Percentiles rank a stretch among this genome's conserved stretches.
Conservation (phyloP, 1,140 invertebrate genomes). For the Drosophila leontia region DNA sequence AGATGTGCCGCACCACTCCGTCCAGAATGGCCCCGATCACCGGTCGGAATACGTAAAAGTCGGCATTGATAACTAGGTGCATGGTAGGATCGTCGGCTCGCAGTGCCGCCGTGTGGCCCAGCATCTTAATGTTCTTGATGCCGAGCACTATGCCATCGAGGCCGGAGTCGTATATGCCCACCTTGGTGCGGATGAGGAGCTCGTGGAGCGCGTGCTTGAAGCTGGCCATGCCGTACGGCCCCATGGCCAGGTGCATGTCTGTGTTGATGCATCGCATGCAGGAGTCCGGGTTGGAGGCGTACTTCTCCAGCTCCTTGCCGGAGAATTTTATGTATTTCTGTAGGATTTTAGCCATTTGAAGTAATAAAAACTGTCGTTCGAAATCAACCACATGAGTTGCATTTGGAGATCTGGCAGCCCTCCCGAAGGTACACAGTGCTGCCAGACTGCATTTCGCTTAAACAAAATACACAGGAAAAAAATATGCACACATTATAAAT, state of each 20-base stretch:
- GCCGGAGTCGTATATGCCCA: slow-evolving; percentile 84
- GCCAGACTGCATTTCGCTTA: too few relatives aligned
- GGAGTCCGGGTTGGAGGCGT: slow-evolving; percentile 85
- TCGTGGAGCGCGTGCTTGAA: slow-evolving; percentile 85
- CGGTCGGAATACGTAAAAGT: slow-evolving; percentile 88
- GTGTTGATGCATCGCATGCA: slow-evolving; percentile 85
- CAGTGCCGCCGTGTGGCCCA: slow-evolving; percentile 84
- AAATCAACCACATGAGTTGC: slow-evolving; percentile 61
- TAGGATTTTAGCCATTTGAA: slow-evolving; percentile 75
- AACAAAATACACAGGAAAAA: not conserved
- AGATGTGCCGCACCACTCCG: slow-evolving; percentile 82
- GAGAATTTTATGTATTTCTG: slow-evolving; percentile 81
- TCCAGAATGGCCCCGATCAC: slow-evolving; percentile 84
- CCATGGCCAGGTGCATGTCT: slow-evolving; percentile 86
- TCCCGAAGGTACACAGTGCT: not conserved
- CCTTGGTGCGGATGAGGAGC: slow-evolving; percentile 81
- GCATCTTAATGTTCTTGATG: slow-evolving; percentile 87
- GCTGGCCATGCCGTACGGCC: slow-evolving; percentile 86
- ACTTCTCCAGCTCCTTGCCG: slow-evolving; percentile 69
- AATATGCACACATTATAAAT: too few relatives aligned
- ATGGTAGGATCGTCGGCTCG: slow-evolving; percentile 86
- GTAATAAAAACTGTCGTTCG: slow-evolving; percentile 6
- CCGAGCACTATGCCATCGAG: slow-evolving; percentile 87
- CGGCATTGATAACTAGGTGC: slow-evolving; percentile 85
- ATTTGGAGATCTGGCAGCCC: slow-evolving; percentile 18